Base-by-base conservation (phyloP, 2,888 invertebrate species). In the Acleris emargana region DNA sequence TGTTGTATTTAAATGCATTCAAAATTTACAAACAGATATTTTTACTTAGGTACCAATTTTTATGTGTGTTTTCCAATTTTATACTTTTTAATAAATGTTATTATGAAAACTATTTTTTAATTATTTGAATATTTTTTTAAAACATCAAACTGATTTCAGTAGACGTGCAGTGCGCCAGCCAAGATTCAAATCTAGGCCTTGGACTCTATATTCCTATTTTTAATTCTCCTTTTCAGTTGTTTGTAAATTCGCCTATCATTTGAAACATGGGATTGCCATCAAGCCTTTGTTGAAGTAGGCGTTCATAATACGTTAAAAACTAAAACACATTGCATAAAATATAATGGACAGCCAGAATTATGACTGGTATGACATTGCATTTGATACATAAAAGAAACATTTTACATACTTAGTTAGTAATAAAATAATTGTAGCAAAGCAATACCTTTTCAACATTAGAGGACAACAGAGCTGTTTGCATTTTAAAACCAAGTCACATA, bases 191-290 rank as follows among this genome's bases (percentile, higher is more conserved):
- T 20, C 49, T 28, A 59, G 64, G 32, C 55, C 50, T 22, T 64
- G 64, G 64, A 64, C 43, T 55, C 49, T 64, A 50, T 64, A 64
- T 49, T 60, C 64, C 59, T 64, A 20, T 64, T 59, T 60, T 54
- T 64, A 64, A 50, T 59, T 53, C 32, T 54, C 64, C 64, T 64
- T 45, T 13, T 54, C 64, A 59, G n/a, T 60, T 42, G 50, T 47
- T 53, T 51, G 1, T 55, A 50, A 55, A 17, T 50, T 20, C 49
- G 20, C 4, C 17, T 20, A 17, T 49, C 49, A 42, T 55, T 62
- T 49, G 49, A 42, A 50, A 20, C 32, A 64, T 58, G 49, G 16
- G 50, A 60, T 45, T 64, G 16, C 45, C 45, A 45, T 25, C n/a
- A 9, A 45, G 59, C 50, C 59, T 49, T 53, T 42, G 38, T 49